Evolutionary conservation across 2,888 invertebrate species (phyloP).

Genomic region (Alitta virens): DNA sequence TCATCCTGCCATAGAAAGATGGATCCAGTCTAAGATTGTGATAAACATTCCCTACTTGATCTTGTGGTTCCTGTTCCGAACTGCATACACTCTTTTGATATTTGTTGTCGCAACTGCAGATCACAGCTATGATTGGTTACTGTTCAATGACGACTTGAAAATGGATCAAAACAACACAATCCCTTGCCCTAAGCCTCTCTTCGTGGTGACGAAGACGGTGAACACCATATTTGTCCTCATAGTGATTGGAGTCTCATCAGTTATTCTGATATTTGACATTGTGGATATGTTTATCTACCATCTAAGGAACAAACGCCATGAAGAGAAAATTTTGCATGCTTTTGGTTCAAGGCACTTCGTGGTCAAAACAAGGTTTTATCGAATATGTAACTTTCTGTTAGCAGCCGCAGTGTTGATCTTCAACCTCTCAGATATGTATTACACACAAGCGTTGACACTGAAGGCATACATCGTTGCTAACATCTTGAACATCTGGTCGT

Average conservation of each 20-base stretch:
- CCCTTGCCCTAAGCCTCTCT: constrained; percentile 4
- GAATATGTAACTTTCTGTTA: constrained; percentile 17
- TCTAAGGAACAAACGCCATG: background rate
- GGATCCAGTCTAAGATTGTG: constrained; percentile 9
- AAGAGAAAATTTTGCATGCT: constrained; percentile 4
- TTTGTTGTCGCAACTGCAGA: constrained; percentile 10
- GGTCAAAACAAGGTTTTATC: constrained; percentile 15
- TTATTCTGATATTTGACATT: constrained; percentile 10
- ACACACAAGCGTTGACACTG: background rate
- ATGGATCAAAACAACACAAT: background rate
- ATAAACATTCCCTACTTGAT: constrained; percentile 11
- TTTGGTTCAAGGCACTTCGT: constrained; percentile 13
- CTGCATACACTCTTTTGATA: constrained; percentile 9
- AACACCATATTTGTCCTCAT: background rate
- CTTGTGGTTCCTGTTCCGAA: constrained; percentile 13
- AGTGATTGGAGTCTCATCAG: constrained; percentile 2
- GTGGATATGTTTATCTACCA: constrained; percentile 1
- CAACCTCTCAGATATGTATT: background rate
- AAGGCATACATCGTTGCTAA: constrained; percentile 19
- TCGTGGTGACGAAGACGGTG: background rate
- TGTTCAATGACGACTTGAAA: background rate
- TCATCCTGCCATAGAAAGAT: constrained; percentile 12
- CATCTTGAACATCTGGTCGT: constrained; percentile 17
- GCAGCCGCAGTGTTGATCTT: constrained; percentile 12
- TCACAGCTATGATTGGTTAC: background rate